Percentiles rank a stretch among this genome's conserved stretches.
phyloP scores from a whole-genome alignment of 2,888 invertebrate genomes.

The Cinara cedri region DNA sequence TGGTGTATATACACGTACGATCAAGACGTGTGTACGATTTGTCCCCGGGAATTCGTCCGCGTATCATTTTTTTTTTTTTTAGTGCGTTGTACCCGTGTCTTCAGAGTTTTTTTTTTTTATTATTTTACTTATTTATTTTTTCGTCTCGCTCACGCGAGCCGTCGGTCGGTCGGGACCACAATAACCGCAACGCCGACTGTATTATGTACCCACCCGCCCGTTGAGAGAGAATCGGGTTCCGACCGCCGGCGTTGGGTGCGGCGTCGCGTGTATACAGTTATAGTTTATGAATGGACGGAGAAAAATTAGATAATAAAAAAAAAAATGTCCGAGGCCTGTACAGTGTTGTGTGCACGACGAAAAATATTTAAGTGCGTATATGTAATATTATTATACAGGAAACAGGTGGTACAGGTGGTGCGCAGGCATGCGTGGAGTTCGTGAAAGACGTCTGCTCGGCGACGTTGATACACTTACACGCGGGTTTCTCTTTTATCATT shows the following conservation, averaged over 20 bases:
- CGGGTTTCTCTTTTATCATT: constrained; percentile 31
- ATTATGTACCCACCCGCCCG: not conserved
- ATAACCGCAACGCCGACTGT: constrained; percentile 33
- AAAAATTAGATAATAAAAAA: constrained; percentile 18
- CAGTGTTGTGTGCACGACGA: not conserved
- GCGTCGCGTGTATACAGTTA: not conserved
- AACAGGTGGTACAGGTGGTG: constrained; percentile 57
- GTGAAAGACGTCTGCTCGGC: constrained; percentile 47
- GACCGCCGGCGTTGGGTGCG: constrained; percentile 11
- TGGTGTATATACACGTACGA: too few relatives aligned
- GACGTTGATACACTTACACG: not conserved
- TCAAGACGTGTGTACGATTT: too few relatives aligned
- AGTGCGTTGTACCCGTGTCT: too few relatives aligned
- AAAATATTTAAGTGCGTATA: not conserved
- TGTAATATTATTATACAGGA: too few relatives aligned
- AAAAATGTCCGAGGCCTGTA: constrained; percentile 23
- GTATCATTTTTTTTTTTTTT: too few relatives aligned
- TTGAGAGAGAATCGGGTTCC: not conserved
- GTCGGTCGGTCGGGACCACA: constrained; percentile 37
- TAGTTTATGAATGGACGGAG: constrained; percentile 30
- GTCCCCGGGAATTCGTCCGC: too few relatives aligned
- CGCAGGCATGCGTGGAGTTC: constrained; percentile 53
- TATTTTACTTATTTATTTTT: too few relatives aligned
- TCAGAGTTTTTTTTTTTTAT: too few relatives aligned
- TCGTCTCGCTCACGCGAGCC: too few relatives aligned